These are phyloP conservation scores for Clusia tigrina DNA, from an alignment of 2,888 invertebrate species.

Conservation along the genomic window DNA sequence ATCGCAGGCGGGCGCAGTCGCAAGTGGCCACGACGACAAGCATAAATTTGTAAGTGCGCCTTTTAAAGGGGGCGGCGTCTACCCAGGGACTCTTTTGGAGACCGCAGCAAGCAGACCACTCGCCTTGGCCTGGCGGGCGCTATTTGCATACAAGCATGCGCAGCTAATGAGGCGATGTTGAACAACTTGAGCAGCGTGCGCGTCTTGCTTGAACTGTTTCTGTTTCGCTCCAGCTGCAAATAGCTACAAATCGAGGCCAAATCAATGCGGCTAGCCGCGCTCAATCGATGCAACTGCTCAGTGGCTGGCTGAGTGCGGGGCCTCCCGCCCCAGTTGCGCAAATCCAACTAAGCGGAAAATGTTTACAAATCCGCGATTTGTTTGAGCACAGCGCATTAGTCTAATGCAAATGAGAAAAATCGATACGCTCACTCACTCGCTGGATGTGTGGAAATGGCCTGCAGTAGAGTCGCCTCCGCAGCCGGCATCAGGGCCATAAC, in stretches of 20 bases:
- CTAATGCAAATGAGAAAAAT: background rate
- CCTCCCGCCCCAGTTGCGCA: background rate
- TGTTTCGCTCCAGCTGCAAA: background rate
- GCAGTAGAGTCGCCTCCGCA: too few relatives aligned
- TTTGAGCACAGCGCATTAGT: background rate
- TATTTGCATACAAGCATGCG: constrained; percentile 16
- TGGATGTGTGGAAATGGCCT: too few relatives aligned
- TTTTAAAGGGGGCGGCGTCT: constrained; percentile 23
- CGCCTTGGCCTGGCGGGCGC: background rate
- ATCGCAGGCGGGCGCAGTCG: background rate
- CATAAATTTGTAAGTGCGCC: constrained; percentile 12
- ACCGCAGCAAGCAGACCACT: background rate
- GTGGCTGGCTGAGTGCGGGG: background rate
- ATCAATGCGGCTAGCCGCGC: background rate
- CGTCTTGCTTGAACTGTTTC: background rate
- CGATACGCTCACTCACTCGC: background rate
- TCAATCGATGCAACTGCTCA: background rate
- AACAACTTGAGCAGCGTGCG: constrained; percentile 2
- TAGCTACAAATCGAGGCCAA: background rate
- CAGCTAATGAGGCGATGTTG: constrained; percentile 19
- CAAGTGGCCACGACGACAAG: constrained; percentile 15
- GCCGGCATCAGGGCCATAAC: too few relatives aligned
- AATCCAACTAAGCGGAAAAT: too few relatives aligned
- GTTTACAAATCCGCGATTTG: background rate
- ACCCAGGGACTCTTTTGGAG: background rate